These are phyloP conservation scores for Brienomyrus brachyistius DNA, from an alignment of 2,113 vertebrate species.

Conservation along the genomic window DNA sequence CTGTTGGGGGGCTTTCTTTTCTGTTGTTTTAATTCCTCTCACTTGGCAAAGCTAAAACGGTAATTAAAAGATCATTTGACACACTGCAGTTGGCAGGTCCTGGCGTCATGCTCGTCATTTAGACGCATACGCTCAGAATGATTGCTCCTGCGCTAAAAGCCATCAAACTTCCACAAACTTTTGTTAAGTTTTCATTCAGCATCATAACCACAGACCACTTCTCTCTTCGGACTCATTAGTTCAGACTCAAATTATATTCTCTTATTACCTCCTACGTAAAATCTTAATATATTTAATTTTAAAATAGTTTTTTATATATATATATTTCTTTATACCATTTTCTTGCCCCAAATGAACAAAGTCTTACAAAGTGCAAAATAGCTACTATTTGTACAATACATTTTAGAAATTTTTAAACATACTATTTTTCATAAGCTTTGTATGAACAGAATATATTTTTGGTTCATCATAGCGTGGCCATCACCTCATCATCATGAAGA, in stretches of 20 bases:
- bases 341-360: background rate
- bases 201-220: background rate
- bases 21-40: conserved; percentile 39
- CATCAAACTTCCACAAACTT: background rate
- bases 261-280: background rate
- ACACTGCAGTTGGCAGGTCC: conserved; percentile 34
- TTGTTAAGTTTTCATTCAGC: background rate
- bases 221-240: background rate
- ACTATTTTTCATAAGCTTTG: background rate
- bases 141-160: background rate
- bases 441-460: background rate
- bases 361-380: background rate
- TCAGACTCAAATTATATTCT: background rate
- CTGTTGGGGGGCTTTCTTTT: conserved; percentile 6
- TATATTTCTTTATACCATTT: background rate
- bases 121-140: background rate
- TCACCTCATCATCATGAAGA: background rate
- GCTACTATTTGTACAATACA: background rate
- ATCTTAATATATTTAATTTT: background rate
- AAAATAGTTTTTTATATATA: too few relatives aligned
- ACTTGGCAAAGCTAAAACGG: conserved; percentile 39
- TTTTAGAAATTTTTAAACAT: background rate
- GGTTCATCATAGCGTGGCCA: background rate
- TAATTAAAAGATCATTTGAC: conserved; percentile 45
- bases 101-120: background rate